Conservation (phyloP, 2,113 vertebrate species). For the Ptilonorhynchus violaceus region DNA sequence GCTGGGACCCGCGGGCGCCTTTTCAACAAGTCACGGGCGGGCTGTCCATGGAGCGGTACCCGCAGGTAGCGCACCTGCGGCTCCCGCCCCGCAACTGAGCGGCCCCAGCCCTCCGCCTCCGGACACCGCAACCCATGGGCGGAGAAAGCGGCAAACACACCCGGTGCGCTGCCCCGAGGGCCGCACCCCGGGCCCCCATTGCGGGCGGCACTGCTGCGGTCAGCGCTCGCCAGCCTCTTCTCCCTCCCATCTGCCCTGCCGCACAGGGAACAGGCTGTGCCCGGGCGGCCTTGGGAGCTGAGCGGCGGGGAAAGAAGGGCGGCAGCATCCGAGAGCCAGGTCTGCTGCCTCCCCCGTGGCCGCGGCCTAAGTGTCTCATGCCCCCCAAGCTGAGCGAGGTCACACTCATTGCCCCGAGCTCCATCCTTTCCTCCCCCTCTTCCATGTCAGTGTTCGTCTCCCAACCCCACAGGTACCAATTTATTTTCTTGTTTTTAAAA, state of each 20-base stretch:
- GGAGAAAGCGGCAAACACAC: not conserved
- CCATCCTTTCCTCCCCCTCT: not conserved
- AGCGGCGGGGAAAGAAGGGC: not conserved
- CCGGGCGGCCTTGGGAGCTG: not conserved
- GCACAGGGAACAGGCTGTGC: accelerated
- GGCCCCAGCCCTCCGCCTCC: not conserved
- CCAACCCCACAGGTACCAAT: too few species aligned
- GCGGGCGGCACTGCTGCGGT: too few species aligned
- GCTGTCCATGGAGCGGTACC: too few species aligned
- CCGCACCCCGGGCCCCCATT: not conserved
- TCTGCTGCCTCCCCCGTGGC: not conserved
- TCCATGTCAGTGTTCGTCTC: not conserved
- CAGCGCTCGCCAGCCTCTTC: not conserved
- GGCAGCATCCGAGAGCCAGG: not conserved
- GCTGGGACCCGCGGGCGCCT: too few species aligned
- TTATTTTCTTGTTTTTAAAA: not conserved
- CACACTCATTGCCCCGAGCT: not conserved
- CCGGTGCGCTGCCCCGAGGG: not conserved
- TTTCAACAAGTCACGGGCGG: not conserved
- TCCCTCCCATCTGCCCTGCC: not conserved
- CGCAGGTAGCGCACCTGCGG: not conserved
- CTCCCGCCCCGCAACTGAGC: not conserved
- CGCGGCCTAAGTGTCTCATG: accelerated
- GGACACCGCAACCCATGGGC: not conserved
- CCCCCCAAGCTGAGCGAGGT: not conserved